A percentile compares a stretch with the other conserved stretches of the same genome.
These are phyloP conservation scores for Philypnodon macrostomus DNA, from an alignment of 2,797 vertebrate species.

Conservation along the genomic window DNA sequence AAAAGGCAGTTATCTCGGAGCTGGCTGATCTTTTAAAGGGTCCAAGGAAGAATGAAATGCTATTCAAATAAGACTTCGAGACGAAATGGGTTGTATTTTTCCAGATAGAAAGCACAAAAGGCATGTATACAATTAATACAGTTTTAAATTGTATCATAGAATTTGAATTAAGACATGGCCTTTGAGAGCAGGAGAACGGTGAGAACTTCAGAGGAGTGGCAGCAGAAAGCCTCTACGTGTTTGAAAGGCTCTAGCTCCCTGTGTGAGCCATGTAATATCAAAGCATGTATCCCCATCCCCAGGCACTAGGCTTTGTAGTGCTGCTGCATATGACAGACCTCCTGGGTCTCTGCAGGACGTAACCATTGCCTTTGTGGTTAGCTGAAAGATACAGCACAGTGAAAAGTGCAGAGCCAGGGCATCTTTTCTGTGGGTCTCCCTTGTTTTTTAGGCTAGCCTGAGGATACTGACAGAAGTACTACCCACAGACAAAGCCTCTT, in stretches of 20 bases:
- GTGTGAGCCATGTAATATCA: constrained; percentile 80
- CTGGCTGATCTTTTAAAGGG: constrained; percentile 79
- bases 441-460: constrained; percentile 48
- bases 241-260: constrained; percentile 72
- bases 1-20: constrained; percentile 85
- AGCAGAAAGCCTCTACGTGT: constrained; percentile 54
- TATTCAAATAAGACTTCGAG: constrained; percentile 55
- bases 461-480: constrained; percentile 38
- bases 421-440: constrained; percentile 33
- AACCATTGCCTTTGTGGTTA: constrained; percentile 68
- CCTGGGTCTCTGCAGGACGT: constrained; percentile 77
- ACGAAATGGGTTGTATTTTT: constrained; percentile 16
- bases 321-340: constrained; percentile 76
- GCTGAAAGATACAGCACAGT: constrained; percentile 40
- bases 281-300: constrained; percentile 71
- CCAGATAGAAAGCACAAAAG: not conserved
- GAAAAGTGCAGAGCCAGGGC: constrained; percentile 60
- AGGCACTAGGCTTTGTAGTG: constrained; percentile 73
- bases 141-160: not conserved
- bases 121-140: not conserved
- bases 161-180: constrained; percentile 4
- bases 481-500: constrained; percentile 30
- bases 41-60: constrained; percentile 63
- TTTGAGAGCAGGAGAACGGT: constrained; percentile 56
- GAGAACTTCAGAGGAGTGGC: constrained; percentile 65